Conservation (phyloP, 2,888 invertebrate genomes). For the Nasonovia ribisnigri region DNA sequence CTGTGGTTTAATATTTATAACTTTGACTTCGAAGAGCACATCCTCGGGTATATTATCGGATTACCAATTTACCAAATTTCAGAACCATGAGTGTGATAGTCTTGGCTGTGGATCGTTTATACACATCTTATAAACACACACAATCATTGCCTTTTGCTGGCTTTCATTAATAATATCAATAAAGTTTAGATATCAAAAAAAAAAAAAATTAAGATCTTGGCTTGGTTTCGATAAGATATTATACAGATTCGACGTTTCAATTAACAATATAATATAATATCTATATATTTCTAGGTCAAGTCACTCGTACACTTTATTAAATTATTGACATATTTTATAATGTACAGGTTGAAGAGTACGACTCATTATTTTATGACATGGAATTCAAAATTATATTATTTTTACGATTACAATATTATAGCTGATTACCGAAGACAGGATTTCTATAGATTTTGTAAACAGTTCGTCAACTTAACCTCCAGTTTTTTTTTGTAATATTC, state of each 20-base stretch:
- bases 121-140: too few relatives aligned
- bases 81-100: too few relatives aligned
- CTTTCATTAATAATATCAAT: too few relatives aligned
- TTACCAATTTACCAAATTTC: too few relatives aligned
- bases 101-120: too few relatives aligned
- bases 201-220: background rate
- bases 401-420: background rate
- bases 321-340: background rate
- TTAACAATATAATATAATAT: background rate
- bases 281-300: too few relatives aligned
- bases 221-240: background rate
- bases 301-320: background rate
- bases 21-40: too few relatives aligned
- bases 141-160: too few relatives aligned
- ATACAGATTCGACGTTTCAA: background rate
- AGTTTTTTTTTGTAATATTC: background rate
- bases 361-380: background rate
- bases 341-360: background rate
- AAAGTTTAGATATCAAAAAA: too few relatives aligned
- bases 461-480: background rate
- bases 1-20: too few relatives aligned
- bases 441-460: background rate
- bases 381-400: background rate
- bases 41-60: too few relatives aligned
- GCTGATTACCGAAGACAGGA: background rate